phyloP scores from a whole-genome alignment of 2,113 vertebrate species.

The Lontra canadensis region DNA sequence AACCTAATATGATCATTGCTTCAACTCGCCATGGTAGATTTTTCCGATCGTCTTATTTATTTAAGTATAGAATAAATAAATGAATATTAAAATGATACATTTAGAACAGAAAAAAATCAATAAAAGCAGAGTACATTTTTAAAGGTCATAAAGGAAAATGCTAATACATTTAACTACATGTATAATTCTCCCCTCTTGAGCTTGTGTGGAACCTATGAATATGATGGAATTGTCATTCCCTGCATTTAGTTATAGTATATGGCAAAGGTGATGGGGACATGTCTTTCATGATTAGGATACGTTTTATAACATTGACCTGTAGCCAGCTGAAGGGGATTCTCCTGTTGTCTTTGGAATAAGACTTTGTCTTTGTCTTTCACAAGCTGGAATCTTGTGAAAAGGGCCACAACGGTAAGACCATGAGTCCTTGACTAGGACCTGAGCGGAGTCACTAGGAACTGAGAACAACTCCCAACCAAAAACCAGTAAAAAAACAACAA shows the following conservation, averaged over 20 bases:
- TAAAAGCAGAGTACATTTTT: not conserved
- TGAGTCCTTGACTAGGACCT: not conserved
- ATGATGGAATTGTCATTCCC: not conserved
- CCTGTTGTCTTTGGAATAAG: not conserved
- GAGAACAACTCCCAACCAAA: not conserved
- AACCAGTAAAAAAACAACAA: not conserved
- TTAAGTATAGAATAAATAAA: not conserved
- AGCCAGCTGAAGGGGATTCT: not conserved
- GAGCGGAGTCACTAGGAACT: not conserved
- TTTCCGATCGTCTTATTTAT: not conserved
- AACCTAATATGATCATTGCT: not conserved
- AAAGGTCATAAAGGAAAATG: not conserved
- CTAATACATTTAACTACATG: not conserved
- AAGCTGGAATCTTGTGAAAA: not conserved
- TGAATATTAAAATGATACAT: not conserved
- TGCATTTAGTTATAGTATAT: not conserved
- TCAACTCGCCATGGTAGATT: not conserved
- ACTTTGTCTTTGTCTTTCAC: no score
- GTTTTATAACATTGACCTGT: not conserved
- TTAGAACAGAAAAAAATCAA: not conserved
- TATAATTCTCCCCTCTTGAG: not conserved
- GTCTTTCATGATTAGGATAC: not conserved
- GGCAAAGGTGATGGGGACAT: not conserved
- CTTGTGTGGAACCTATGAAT: accelerated
- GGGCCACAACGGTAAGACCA: no score